These are phyloP conservation scores for Dunckerocampus dactyliophorus DNA, from an alignment of 2,113 vertebrate genomes.

Conservation along the genomic window DNA sequence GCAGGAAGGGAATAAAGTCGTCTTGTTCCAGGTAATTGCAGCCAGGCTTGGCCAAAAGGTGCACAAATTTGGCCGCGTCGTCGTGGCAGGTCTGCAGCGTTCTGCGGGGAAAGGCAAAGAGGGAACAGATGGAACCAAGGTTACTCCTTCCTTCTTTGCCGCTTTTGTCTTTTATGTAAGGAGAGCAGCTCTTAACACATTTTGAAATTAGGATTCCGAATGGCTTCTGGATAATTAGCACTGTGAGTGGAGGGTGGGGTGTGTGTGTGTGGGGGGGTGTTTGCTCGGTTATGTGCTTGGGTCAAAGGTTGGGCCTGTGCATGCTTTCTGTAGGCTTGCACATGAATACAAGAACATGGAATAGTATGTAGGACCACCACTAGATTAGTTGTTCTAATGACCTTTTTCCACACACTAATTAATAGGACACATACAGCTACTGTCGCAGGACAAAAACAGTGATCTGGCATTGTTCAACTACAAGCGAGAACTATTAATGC, in stretches of 20 bases:
- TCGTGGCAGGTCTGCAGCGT: constrained; percentile 91
- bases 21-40: constrained; percentile 92
- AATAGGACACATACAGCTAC: no score
- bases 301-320: constrained; percentile 35
- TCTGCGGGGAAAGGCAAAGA: constrained; percentile 69
- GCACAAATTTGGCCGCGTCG: constrained; percentile 88
- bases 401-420: constrained; percentile 11
- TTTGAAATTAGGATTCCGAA: constrained; percentile 62
- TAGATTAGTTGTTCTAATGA: constrained; percentile 1
- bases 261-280: constrained; percentile 42
- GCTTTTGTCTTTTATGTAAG: constrained; percentile 19
- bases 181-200: constrained; percentile 38
- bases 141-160: constrained; percentile 31
- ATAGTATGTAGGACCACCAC: constrained; percentile 15
- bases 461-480: no score
- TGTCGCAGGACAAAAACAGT: no score
- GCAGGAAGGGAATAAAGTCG: constrained; percentile 94
- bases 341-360: neutral
- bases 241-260: constrained; percentile 29
- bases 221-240: constrained; percentile 37
- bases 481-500: no score
- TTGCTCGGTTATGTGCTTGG: constrained; percentile 38
- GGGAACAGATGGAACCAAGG: constrained; percentile 71
- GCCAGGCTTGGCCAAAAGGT: constrained; percentile 89
- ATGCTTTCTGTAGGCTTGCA: neutral